phyloP scores from a whole-genome alignment of 2,113 vertebrate species.

The Eidolon helvum region DNA sequence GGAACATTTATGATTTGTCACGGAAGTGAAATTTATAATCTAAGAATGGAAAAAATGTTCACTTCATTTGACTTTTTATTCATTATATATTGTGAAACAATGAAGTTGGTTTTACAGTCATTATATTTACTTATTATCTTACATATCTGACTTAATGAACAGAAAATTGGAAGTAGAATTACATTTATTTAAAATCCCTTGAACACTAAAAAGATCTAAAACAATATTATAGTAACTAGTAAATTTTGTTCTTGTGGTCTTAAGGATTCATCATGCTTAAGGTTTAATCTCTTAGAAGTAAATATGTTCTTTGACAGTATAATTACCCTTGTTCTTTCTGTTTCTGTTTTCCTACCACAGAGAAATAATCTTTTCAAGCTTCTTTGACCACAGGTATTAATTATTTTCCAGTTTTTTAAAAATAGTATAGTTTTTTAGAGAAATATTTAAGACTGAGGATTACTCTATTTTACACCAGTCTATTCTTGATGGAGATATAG shows the following conservation, averaged over 20 bases:
- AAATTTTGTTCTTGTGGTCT: not conserved
- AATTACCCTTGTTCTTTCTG: not conserved
- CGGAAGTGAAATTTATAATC: constrained; percentile 48
- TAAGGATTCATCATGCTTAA: not conserved
- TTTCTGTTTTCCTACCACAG: not conserved
- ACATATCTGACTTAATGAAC: constrained; percentile 26
- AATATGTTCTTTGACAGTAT: not conserved
- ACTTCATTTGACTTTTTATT: constrained; percentile 33
- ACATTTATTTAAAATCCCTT: constrained; percentile 21
- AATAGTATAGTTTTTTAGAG: not conserved
- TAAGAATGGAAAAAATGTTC: not conserved
- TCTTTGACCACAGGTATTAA: not conserved
- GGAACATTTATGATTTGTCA: constrained; percentile 10
- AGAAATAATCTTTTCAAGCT: not conserved
- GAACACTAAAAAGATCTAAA: constrained; percentile 19
- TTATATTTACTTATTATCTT: not conserved
- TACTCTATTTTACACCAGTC: not conserved
- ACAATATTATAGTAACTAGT: not conserved
- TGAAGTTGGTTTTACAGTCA: not conserved
- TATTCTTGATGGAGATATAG: not conserved
- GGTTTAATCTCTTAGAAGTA: not conserved
- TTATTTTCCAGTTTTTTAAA: constrained; percentile 2
- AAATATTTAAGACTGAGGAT: constrained; percentile 17
- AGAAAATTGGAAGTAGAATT: constrained; percentile 28
- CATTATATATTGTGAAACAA: not conserved